Base-by-base conservation (phyloP, 1,140 invertebrate genomes). In the Achroia grisella region DNA sequence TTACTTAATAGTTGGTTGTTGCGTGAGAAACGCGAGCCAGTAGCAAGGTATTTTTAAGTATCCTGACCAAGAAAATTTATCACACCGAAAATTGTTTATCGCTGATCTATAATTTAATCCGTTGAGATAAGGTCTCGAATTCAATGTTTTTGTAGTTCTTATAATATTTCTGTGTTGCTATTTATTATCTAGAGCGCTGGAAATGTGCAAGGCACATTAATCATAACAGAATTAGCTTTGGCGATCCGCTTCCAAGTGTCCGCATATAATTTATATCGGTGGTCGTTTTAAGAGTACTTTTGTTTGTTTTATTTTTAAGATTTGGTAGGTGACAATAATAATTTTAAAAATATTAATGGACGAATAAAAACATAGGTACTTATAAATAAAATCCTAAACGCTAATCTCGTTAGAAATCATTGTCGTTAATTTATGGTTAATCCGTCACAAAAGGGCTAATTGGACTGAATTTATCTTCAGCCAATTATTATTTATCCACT, bases 141-240 rank as follows among this genome's bases (percentile, higher is more conserved):
- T 10, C 39, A 8, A 28, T 51, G 11, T 37, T 37, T 30, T 17
- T n/a, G 30, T 4, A 11, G 28, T 50, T 50, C 10, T 12, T 5
- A 9, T 12, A 34, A 46, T 42, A 46, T 46, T 36, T 23, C 46
- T 48, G 66, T 57, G 44, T 62, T 71, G 52, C 63, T 40, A 49
- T 35, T 48, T 61, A 57, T 64, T 47, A 64, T 67, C 71, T 79
- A 75, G 74, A 67, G 49, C 47, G 53, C 65, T 77, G 75, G 75
- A 79, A 80, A 75, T 77, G 74, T 77, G 74, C 71, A 76, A 73
- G 64, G 56, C 71, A 68, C 80, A 84, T 84, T 84, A 81, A 84
- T 84, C 80, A 84, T 59, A 80, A 81, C 80, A 80, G 72, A 84
- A 84, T 84, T 84, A 84, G 80, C 80, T 81, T 77, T 77, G 74